phyloP scores from a whole-genome alignment of 2,888 invertebrate species.

The Microdon myrmicae region DNA sequence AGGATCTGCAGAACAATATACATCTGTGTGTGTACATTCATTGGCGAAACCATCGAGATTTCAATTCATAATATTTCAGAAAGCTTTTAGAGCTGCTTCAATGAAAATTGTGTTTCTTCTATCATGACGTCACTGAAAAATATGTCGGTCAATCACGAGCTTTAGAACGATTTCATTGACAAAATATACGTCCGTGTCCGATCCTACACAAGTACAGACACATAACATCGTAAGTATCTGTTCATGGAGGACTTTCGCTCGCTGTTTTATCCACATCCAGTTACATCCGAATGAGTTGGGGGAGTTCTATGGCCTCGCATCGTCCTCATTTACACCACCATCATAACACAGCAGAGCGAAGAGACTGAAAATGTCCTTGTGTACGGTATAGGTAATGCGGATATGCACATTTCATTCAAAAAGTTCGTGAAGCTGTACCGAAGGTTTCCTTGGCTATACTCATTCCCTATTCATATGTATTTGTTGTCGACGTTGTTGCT shows the following conservation, averaged over 20 bases:
- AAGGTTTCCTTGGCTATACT: constrained; percentile 30
- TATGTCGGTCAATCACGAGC: constrained; percentile 46
- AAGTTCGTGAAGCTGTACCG: constrained; percentile 38
- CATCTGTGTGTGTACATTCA: constrained; percentile 16
- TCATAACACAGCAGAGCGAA: constrained; percentile 14
- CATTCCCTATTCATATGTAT: background rate
- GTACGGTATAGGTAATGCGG: constrained; percentile 38
- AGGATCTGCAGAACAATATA: constrained; percentile 5
- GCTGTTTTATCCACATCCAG: constrained; percentile 1
- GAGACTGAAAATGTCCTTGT: constrained; percentile 28
- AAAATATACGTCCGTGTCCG: constrained; percentile 48
- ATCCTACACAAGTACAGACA: constrained; percentile 12
- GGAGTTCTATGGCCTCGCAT: constrained; percentile 39
- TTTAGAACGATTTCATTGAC: constrained; percentile 48
- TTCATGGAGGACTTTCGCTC: constrained; percentile 9
- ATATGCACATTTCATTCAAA: constrained; percentile 48
- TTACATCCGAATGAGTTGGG: constrained; percentile 36
- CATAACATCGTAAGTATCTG: background rate
- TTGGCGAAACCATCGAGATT: constrained; percentile 1
- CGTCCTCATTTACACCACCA: constrained; percentile 6
- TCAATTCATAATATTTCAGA: constrained; percentile 32
- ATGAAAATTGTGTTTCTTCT: constrained; percentile 37
- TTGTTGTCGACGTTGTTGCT: constrained; percentile 7
- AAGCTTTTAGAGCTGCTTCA: constrained; percentile 44
- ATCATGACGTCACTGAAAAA: constrained; percentile 41